Evolutionary conservation across 2,113 vertebrate genomes (phyloP).

Genomic region (Melanerpes formicivorus): DNA sequence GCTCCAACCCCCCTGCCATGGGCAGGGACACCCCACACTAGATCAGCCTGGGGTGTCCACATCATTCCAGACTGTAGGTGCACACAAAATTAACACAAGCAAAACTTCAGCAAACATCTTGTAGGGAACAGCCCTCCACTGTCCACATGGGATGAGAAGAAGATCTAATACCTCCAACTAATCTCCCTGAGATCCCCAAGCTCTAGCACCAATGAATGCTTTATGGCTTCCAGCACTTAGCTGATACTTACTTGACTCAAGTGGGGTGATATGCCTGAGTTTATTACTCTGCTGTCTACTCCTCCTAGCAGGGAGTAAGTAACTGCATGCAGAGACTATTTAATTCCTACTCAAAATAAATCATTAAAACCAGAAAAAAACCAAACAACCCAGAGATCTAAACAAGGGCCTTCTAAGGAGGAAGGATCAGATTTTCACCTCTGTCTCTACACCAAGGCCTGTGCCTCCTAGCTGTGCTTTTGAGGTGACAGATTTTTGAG

Average conservation of each 20-base stretch:
- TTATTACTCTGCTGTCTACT: not conserved
- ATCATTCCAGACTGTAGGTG: not conserved
- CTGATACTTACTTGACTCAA: not conserved
- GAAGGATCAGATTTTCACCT: not conserved
- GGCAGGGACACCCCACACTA: no score
- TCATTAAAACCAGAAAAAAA: no score
- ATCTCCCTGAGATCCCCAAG: not conserved
- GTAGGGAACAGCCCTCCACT: not conserved
- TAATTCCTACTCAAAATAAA: not conserved
- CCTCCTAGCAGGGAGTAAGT: not conserved
- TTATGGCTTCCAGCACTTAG: not conserved
- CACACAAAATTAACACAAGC: not conserved
- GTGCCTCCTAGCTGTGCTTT: not conserved
- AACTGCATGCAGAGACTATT: not conserved
- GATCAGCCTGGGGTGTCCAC: not conserved
- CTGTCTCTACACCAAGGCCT: not conserved
- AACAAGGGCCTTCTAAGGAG: not conserved
- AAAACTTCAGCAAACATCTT: not conserved
- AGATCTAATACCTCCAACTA: not conserved
- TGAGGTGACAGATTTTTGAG: not conserved
- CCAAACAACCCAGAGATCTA: not conserved
- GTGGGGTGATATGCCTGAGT: not conserved
- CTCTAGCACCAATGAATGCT: not conserved
- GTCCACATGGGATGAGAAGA: not conserved
- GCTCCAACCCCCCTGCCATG: no score